A percentile compares a stretch with the other conserved stretches of the same genome.
phyloP scores from a whole-genome alignment of 2,113 vertebrate species.

The Meriones unguiculatus region DNA sequence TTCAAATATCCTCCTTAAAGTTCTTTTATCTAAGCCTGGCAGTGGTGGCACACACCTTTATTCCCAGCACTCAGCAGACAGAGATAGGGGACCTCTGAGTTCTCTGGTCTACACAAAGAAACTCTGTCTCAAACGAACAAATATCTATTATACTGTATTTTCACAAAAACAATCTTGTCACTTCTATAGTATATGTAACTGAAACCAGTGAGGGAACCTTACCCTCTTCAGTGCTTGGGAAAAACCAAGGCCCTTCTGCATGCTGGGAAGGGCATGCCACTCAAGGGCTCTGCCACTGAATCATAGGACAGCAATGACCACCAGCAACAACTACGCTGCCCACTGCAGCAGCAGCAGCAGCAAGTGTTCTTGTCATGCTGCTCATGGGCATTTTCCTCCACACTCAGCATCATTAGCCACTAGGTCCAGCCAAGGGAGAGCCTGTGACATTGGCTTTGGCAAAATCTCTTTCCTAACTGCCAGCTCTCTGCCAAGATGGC shows the following conservation, averaged over 20 bases:
- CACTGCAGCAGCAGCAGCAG: not conserved
- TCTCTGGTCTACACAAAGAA: not conserved
- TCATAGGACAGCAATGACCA: not conserved
- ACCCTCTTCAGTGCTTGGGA: not conserved
- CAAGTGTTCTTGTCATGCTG: not conserved
- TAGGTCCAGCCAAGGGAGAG: not conserved
- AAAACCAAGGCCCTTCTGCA: not conserved
- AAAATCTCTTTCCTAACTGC: not conserved
- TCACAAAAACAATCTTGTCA: conserved; percentile 6
- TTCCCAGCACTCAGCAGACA: not conserved
- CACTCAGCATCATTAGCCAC: not conserved
- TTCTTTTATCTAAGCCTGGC: too few relatives aligned
- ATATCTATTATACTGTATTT: not conserved
- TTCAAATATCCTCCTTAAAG: too few relatives aligned
- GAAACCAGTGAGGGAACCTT: not conserved
- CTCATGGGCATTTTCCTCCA: not conserved
- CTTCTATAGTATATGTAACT: conserved; percentile 8
- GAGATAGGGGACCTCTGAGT: not conserved
- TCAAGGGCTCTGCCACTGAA: not conserved
- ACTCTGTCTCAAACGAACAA: not conserved
- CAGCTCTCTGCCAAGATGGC: not conserved
- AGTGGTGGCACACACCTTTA: not conserved
- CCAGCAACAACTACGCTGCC: not conserved
- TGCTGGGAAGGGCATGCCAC: not conserved
- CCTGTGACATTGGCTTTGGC: not conserved